Percentiles rank a stretch among this genome's conserved stretches.
Conservation (phyloP, 23 tunicate genomes). For the Corella eumyota region DNA sequence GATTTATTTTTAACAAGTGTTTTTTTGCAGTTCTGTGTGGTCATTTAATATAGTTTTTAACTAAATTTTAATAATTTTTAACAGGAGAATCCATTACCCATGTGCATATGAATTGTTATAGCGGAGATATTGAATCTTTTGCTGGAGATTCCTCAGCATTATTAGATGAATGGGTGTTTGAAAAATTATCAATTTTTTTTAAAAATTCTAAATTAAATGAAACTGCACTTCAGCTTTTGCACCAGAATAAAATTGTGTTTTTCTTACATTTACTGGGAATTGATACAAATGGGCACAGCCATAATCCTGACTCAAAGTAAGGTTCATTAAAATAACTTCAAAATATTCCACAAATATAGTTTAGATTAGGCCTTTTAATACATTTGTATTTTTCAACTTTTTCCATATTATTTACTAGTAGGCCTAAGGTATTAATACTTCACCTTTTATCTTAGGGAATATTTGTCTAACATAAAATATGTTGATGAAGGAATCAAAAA, state of each 20-base stretch:
- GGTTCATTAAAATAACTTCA: too few relatives aligned
- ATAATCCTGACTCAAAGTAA: conserved; percentile 76
- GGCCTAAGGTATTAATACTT: background rate
- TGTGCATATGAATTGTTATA: conserved; percentile 55
- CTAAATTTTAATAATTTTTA: too few relatives aligned
- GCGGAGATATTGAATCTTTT: conserved; percentile 44
- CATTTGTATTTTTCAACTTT: background rate
- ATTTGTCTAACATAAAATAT: conserved; percentile 50
- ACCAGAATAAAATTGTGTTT: conserved; percentile 62
- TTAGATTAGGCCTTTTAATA: background rate
- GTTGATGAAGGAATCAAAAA: conserved; percentile 73
- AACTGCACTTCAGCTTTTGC: conserved; percentile 19
- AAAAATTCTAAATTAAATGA: conserved; percentile 17
- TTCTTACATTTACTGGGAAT: conserved; percentile 95
- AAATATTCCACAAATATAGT: too few relatives aligned
- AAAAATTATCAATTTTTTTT: conserved; percentile 43
- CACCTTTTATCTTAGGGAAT: conserved; percentile 31
- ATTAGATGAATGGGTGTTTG: conserved; percentile 87
- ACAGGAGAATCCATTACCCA: conserved; percentile 20
- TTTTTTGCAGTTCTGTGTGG: too few relatives aligned
- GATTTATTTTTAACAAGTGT: too few relatives aligned
- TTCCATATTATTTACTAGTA: background rate
- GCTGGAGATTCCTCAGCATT: conserved; percentile 56
- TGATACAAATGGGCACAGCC: conserved; percentile 96
- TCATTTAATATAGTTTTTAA: too few relatives aligned